Conservation (phyloP, 2,113 vertebrate species). For the Meleagris gallopavo region DNA sequence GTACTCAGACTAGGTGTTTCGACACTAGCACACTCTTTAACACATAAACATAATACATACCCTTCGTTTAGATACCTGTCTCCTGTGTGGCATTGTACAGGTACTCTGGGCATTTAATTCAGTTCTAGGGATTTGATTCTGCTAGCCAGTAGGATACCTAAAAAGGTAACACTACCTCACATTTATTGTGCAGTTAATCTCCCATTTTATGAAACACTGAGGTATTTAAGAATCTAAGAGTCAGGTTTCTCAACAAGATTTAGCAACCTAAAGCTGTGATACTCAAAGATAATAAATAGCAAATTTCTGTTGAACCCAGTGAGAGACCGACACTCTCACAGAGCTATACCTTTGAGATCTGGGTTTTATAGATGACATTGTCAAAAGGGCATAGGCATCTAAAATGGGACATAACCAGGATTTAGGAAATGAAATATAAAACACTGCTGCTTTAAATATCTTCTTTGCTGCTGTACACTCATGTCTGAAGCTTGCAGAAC, state of each 20-base stretch:
- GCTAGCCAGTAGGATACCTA: not conserved
- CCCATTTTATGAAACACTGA: not conserved
- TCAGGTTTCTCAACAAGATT: not conserved
- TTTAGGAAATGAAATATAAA: constrained; percentile 38
- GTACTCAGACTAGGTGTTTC: not conserved
- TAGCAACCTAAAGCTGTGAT: not conserved
- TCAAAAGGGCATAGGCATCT: constrained; percentile 25
- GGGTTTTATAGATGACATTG: constrained; percentile 58
- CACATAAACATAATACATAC: not conserved
- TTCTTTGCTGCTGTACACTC: constrained; percentile 18
- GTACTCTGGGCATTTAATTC: not conserved
- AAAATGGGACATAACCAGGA: constrained; percentile 52
- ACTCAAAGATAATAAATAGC: not conserved
- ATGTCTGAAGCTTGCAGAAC: constrained; percentile 23
- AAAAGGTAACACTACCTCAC: not conserved
- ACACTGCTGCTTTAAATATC: constrained; percentile 42
- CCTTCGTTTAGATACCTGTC: not conserved
- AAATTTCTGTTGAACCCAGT: not conserved
- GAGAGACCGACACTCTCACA: not conserved
- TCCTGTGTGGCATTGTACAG: not conserved
- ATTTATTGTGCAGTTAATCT: constrained; percentile 3
- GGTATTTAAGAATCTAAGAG: not conserved
- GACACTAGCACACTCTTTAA: not conserved
- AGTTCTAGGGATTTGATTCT: not conserved
- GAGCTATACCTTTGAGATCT: constrained; percentile 28